Evolutionary conservation across 2,113 vertebrate species (phyloP).

Genomic region (Otocyon megalotis): DNA sequence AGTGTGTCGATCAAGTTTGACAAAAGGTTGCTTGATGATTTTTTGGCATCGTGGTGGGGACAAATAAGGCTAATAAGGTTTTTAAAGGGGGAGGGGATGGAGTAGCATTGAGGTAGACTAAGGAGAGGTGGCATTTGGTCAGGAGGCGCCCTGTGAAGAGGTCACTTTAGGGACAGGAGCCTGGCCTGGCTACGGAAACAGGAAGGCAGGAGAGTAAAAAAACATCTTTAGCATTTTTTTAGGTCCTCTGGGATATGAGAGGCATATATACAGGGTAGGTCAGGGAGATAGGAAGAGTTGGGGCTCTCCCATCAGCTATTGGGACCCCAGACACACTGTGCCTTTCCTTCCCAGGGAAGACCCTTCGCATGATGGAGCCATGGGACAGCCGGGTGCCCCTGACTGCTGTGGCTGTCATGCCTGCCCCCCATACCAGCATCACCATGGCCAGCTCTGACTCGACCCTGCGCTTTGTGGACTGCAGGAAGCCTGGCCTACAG

Average conservation of each 20-base stretch:
- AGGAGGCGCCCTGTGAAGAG: not conserved
- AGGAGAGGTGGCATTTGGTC: not conserved
- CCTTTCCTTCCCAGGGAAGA: slow-evolving; percentile 89
- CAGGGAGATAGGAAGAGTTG: not conserved
- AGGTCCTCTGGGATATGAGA: not conserved
- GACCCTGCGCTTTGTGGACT: slow-evolving; percentile 96
- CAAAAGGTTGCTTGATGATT: not conserved
- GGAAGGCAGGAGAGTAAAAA: not conserved
- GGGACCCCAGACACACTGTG: not conserved
- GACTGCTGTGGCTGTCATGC: slow-evolving; percentile 96
- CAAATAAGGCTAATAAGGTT: not conserved
- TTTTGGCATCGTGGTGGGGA: not conserved
- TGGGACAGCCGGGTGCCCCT: slow-evolving; percentile 95
- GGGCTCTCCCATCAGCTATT: not conserved
- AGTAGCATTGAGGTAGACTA: not conserved
- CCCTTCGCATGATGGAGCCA: slow-evolving; percentile 93
- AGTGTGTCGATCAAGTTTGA: not conserved
- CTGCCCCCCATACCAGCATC: slow-evolving; percentile 94
- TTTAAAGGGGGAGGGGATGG: not conserved
- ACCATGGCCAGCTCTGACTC: slow-evolving; percentile 96
- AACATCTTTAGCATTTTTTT: not conserved
- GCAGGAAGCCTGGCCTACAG: slow-evolving; percentile 97
- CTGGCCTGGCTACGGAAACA: not conserved
- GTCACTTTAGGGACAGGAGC: not conserved
- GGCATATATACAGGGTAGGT: not conserved